Conservation (phyloP, 2,888 invertebrate genomes). For the Ligdia adustata region DNA sequence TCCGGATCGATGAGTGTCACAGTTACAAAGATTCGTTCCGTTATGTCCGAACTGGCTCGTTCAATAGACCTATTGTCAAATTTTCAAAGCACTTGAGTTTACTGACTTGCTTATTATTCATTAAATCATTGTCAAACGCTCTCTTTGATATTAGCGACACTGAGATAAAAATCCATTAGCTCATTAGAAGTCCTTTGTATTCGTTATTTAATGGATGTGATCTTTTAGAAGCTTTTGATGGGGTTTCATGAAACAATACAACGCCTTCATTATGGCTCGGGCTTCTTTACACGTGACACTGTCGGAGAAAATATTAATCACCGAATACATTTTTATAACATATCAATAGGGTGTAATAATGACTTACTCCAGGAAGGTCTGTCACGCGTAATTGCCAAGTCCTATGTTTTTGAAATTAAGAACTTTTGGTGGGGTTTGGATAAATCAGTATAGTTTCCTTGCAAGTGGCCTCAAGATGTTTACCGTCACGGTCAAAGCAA, state of each 20-base stretch:
- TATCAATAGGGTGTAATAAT: too few species aligned
- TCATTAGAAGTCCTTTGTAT: slow-evolving; percentile 2
- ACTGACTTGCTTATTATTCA: slow-evolving; percentile 2
- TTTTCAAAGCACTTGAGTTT: slow-evolving; percentile 1
- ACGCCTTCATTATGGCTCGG: background rate
- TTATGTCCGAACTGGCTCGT: slow-evolving; percentile 13
- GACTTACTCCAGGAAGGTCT: too few species aligned
- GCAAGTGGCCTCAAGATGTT: too few species aligned
- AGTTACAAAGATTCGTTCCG: slow-evolving; percentile 18
- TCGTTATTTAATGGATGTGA: background rate
- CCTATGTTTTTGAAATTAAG: too few species aligned
- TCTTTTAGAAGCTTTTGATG: slow-evolving; percentile 1
- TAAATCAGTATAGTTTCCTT: too few species aligned
- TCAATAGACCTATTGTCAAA: slow-evolving; percentile 8
- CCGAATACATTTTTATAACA: too few species aligned
- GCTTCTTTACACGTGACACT: background rate
- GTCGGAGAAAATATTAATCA: background rate
- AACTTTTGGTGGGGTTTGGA: too few species aligned
- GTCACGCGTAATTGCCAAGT: too few species aligned
- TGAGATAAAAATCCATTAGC: background rate
- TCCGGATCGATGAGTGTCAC: slow-evolving; percentile 23
- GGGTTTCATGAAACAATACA: background rate
- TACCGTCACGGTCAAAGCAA: too few species aligned
- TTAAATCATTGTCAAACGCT: slow-evolving; percentile 6
- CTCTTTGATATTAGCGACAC: slow-evolving; percentile 7